Percentiles rank a stretch among this genome's conserved stretches.
Evolutionary conservation across 2,113 vertebrate species (phyloP).

Genomic region (Thalassarche chlororhynchos): DNA sequence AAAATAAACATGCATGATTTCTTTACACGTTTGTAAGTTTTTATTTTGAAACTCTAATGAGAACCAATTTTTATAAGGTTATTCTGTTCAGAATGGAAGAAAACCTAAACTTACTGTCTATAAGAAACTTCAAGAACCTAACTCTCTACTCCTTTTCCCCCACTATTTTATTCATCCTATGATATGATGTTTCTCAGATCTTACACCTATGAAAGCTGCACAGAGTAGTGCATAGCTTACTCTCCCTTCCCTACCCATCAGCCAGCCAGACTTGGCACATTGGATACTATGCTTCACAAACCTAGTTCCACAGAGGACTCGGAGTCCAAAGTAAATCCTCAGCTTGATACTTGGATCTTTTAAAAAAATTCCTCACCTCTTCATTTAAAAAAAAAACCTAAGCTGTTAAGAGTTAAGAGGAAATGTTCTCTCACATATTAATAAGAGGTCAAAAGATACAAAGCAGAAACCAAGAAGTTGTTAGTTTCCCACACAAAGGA

Average conservation of each 20-base stretch:
- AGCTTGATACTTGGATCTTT: background rate
- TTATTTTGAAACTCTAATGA: background rate
- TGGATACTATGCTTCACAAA: background rate
- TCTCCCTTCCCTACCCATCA: background rate
- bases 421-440: background rate
- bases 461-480: background rate
- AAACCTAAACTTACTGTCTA: accelerated
- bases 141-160: background rate
- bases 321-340: background rate
- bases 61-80: background rate
- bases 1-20: background rate
- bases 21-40: background rate
- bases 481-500: background rate
- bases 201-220: background rate
- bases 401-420: background rate
- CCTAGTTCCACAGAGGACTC: background rate
- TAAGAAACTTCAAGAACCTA: background rate
- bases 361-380: background rate
- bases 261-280: accelerated
- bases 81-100: background rate
- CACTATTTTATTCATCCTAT: background rate
- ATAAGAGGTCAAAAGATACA: background rate
- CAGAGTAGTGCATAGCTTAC: background rate
- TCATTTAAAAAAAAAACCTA: background rate
- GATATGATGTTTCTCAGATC: background rate